These are phyloP conservation scores for Pampusana beccarii DNA, from an alignment of 2,113 vertebrate species.

Conservation along the genomic window DNA sequence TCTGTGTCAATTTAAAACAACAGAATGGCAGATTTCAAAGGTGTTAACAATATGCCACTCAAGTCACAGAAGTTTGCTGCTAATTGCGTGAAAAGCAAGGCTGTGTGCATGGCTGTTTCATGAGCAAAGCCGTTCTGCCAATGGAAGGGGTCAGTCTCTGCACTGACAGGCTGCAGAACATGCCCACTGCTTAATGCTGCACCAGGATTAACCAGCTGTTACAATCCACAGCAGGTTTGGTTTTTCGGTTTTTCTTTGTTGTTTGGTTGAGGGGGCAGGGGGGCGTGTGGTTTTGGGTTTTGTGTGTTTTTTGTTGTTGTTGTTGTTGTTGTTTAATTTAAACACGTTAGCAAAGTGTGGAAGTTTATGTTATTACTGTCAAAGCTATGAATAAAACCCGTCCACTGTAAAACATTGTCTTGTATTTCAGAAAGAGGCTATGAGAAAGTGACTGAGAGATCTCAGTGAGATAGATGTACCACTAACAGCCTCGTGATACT, in stretches of 20 bases:
- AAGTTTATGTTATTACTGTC: neutral
- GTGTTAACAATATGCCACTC: neutral
- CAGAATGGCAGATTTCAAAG: neutral
- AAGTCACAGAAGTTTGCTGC: neutral
- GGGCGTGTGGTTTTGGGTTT: neutral
- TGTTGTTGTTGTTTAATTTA: neutral
- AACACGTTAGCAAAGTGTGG: neutral
- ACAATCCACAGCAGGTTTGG: neutral
- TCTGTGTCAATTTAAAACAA: neutral
- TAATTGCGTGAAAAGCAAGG: neutral
- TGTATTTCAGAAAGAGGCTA: neutral
- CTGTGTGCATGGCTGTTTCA: neutral
- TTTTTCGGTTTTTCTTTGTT: neutral
- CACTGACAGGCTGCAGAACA: neutral
- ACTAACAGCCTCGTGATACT: neutral
- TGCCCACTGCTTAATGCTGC: neutral
- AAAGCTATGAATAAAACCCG: neutral
- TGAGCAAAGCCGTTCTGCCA: neutral
- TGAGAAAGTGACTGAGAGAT: neutral
- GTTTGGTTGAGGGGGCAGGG: no score
- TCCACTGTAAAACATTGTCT: neutral
- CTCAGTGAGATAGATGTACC: neutral
- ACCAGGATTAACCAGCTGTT: neutral
- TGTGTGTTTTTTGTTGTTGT: no score
- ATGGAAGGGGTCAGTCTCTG: neutral